Conservation (phyloP, 2,797 vertebrate species). For the Ctenopoma multispine region DNA sequence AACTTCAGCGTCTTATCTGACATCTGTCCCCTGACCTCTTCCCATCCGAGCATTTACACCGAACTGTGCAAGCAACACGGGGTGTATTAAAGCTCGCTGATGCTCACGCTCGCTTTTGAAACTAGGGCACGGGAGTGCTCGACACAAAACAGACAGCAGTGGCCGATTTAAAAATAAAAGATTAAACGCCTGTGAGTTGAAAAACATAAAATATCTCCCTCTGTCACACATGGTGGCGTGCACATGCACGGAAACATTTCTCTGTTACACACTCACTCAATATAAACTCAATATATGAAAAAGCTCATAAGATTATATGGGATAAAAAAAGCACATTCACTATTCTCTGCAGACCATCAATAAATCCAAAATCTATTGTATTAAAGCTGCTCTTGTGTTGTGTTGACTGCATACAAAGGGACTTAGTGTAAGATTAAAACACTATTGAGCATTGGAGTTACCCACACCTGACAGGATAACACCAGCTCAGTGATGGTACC, state of each 20-base stretch:
- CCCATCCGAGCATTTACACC: slow-evolving; percentile 50
- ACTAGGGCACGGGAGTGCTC: slow-evolving; percentile 80
- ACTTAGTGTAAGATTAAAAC: slow-evolving; percentile 57
- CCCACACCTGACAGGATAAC: slow-evolving; percentile 55
- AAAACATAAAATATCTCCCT: slow-evolving; percentile 68
- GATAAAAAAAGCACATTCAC: slow-evolving; percentile 27
- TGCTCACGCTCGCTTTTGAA: slow-evolving; percentile 78
- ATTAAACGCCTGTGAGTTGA: slow-evolving; percentile 79
- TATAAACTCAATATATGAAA: slow-evolving; percentile 37
- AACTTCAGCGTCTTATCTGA: slow-evolving; percentile 50
- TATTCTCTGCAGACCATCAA: slow-evolving; percentile 36
- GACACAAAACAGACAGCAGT: slow-evolving; percentile 75
- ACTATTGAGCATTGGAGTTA: slow-evolving; percentile 20
- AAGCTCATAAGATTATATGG: slow-evolving; percentile 40
- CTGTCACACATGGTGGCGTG: slow-evolving; percentile 35
- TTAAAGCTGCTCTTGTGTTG: slow-evolving; percentile 41
- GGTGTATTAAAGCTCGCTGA: slow-evolving; percentile 71
- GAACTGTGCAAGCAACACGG: slow-evolving; percentile 56
- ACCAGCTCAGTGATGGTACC: slow-evolving; percentile 38
- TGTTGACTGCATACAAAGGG: slow-evolving; percentile 40
- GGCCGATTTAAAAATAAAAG: slow-evolving; percentile 86
- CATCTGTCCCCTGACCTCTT: slow-evolving; percentile 66
- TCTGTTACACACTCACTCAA: slow-evolving; percentile 29
- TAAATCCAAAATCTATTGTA: slow-evolving; percentile 56
- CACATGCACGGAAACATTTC: slow-evolving; percentile 16